A percentile compares a stretch with the other conserved stretches of the same genome.
Conservation (phyloP, 2,797 vertebrate genomes). For the Amblyraja radiata region DNA sequence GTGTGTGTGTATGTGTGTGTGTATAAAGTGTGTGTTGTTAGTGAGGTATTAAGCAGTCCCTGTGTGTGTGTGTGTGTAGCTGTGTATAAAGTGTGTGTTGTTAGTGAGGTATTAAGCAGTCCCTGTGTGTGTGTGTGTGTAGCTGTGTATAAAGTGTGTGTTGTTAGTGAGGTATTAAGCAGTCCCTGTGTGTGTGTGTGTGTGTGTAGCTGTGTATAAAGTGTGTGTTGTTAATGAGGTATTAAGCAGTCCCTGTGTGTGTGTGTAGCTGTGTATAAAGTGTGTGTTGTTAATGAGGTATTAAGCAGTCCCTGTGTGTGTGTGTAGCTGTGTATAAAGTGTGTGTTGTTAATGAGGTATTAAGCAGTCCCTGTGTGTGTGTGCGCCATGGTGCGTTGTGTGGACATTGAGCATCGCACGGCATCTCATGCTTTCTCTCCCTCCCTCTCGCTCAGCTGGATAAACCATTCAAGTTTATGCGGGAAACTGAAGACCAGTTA, state of each 20-base stretch:
- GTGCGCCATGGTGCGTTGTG: neutral
- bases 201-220: too few species aligned
- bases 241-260: too few species aligned
- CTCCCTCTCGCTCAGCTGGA: slow-evolving; percentile 64
- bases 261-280: too few species aligned
- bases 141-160: neutral
- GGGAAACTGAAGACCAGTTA: slow-evolving; percentile 79
- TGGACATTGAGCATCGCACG: neutral
- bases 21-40: neutral
- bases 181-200: neutral
- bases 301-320: too few species aligned
- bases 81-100: neutral
- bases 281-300: too few species aligned
- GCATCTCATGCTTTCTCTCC: neutral
- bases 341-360: neutral
- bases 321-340: too few species aligned
- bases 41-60: neutral
- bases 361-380: neutral
- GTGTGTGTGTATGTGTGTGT: neutral
- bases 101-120: neutral
- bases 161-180: neutral
- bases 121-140: neutral
- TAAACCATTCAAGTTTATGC: slow-evolving; percentile 77
- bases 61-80: neutral
- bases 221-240: too few species aligned